Evolutionary conservation across 1,140 invertebrate genomes (phyloP).

Genomic region (Phymastichus coffea): DNA sequence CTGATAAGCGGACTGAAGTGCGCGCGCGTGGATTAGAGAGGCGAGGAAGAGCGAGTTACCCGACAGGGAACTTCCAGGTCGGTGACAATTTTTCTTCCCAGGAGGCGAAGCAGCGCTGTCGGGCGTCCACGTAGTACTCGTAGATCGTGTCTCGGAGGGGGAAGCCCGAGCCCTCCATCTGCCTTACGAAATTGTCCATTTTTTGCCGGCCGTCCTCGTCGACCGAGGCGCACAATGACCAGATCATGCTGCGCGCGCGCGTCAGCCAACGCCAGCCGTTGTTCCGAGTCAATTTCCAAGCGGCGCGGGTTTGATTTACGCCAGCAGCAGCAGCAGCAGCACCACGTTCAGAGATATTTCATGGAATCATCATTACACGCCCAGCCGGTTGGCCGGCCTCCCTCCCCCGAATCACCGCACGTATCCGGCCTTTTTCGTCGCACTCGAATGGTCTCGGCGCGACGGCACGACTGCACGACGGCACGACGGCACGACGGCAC

Average conservation of each 20-base stretch:
- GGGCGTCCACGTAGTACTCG: slow-evolving; percentile 81
- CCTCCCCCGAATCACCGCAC: too few species aligned
- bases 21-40: neutral
- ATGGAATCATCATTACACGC: slow-evolving; percentile 6
- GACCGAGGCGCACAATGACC: slow-evolving; percentile 78
- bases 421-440: neutral
- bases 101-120: slow-evolving; percentile 65
- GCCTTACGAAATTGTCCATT: slow-evolving; percentile 78
- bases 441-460: too few species aligned
- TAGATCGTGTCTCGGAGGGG: slow-evolving; percentile 82
- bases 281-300: neutral
- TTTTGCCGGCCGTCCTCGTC: slow-evolving; percentile 78
- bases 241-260: slow-evolving; percentile 63
- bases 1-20: neutral
- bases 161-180: slow-evolving; percentile 75
- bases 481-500: too few species aligned
- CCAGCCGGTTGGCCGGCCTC: too few species aligned
- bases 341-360: slow-evolving; percentile 4
- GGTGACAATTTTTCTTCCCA: slow-evolving; percentile 77
- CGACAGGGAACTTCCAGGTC: slow-evolving; percentile 69
- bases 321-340: neutral
- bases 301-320: slow-evolving; percentile 5
- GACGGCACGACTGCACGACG: too few species aligned
- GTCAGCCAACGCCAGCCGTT: neutral
- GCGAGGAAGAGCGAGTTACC: slow-evolving; percentile 48